Evolutionary conservation across 2,888 invertebrate genomes (phyloP), one percentile per base, ranked within the genome.

Genomic region (Eupithecia centaureata): DNA sequence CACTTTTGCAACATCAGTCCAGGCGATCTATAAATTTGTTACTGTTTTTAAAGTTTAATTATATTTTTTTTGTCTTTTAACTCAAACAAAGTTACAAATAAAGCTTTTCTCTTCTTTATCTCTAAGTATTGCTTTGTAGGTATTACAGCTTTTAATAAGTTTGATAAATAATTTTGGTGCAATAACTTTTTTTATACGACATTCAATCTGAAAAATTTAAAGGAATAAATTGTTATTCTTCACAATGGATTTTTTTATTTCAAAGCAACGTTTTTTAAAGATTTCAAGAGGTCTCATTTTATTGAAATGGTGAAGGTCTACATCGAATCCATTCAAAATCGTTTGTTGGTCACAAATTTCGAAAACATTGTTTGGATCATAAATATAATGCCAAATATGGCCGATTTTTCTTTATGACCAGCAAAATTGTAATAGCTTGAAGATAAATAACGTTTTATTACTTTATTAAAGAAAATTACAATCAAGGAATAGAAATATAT

Each of bases 281-380:
- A 15, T 15, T 15, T 2, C 2, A 15, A 28, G 27, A 27, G 27
- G 27, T 13, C 25, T 15, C 10, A n/a, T n/a, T n/a, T n/a, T 52
- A 27, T 52, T 13, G 15, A 52, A 7, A 13, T 52, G n/a, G 7
- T 38, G 8, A 38, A 38, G n/a, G n/a, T 1, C 7, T n/a, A 2
- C 38, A 38, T 38, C 38, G 38, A 38, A 38, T 38, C 25, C 52
- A 7, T 27, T 3, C 27, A 52, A 28, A 52, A 52, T 28, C 69
- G 75, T 4, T 27, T 89, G 0, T 35, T 61, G 52, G 81, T 79
- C 4, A 80, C 82, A 54, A 85, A 79, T 51, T 73, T 85, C 5
- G 83, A 87, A 13, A 84, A 81, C 71, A 38, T 89, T 7, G 61
- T 90, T 28, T 82, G 84, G 83, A 69, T 90, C 5, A 82, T 89